phyloP scores from a whole-genome alignment of 2,113 vertebrate genomes.

The Hyaena hyaena region DNA sequence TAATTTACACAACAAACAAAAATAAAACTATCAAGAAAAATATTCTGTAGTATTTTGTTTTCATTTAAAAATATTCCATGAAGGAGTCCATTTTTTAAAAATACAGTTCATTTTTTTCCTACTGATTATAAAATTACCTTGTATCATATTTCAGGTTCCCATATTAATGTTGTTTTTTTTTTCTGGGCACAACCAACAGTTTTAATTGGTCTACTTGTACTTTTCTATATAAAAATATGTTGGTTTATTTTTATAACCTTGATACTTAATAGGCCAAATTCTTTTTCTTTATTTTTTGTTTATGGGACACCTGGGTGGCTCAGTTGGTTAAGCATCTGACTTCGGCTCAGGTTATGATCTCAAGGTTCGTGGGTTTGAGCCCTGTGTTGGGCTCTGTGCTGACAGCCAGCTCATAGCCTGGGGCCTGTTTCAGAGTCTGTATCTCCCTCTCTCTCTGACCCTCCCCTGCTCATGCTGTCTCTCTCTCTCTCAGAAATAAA shows the following conservation, averaged over 20 bases:
- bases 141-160: not conserved
- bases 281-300: not conserved
- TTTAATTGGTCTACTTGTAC: not conserved
- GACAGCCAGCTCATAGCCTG: no score
- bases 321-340: no score
- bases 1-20: not conserved
- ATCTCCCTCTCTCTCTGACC: no score
- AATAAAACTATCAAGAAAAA: not conserved
- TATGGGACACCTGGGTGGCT: no score
- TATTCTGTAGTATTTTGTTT: not conserved
- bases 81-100: not conserved
- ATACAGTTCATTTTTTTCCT: not conserved
- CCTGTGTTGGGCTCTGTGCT: no score
- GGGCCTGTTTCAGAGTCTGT: no score
- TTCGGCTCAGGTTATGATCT: no score
- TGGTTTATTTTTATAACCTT: not conserved
- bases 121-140: not conserved
- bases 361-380: no score
- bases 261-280: not conserved
- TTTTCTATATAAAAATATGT: not conserved
- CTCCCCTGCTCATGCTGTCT: no score
- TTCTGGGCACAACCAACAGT: not conserved
- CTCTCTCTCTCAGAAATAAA: no score
- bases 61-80: not conserved
- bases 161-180: not conserved